Evolutionary conservation across 2,888 invertebrate species (phyloP).

Genomic region (Agrotis puta): DNA sequence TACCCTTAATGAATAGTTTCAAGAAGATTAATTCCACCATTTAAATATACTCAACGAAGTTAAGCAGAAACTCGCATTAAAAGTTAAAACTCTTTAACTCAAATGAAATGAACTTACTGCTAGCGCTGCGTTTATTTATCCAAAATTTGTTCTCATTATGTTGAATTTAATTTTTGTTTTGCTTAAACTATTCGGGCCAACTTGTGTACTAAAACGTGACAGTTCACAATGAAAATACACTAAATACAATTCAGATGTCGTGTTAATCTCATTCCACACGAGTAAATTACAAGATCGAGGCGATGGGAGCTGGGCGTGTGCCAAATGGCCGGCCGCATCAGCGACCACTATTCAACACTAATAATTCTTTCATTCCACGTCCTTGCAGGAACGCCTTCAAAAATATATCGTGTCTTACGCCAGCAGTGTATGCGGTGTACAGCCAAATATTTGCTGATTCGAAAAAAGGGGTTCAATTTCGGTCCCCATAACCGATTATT

Average conservation of each 20-base stretch:
- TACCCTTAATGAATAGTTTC: conserved; percentile 55
- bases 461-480: conserved; percentile 19
- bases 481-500: background rate
- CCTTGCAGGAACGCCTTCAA: conserved; percentile 71
- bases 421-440: conserved; percentile 53
- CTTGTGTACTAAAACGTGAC: conserved; percentile 51
- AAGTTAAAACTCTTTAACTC: conserved; percentile 58
- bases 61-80: conserved; percentile 59
- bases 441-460: conserved; percentile 41
- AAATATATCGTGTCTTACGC: conserved; percentile 65
- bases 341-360: conserved; percentile 77
- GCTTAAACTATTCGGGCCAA: conserved; percentile 32
- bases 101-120: conserved; percentile 49
- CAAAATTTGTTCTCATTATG: conserved; percentile 46
- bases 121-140: conserved; percentile 42
- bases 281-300: conserved; percentile 86
- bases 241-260: conserved; percentile 84
- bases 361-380: conserved; percentile 80
- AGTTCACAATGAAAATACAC: conserved; percentile 72
- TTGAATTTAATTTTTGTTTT: conserved; percentile 46
- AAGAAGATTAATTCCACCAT: conserved; percentile 56
- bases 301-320: conserved; percentile 77
- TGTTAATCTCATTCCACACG: conserved; percentile 85
- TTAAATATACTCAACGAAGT: conserved; percentile 57
- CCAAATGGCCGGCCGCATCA: conserved; percentile 85